Evolutionary conservation across 2,888 invertebrate genomes (phyloP).

Genomic region (Marasmarcha lunaedactyla): DNA sequence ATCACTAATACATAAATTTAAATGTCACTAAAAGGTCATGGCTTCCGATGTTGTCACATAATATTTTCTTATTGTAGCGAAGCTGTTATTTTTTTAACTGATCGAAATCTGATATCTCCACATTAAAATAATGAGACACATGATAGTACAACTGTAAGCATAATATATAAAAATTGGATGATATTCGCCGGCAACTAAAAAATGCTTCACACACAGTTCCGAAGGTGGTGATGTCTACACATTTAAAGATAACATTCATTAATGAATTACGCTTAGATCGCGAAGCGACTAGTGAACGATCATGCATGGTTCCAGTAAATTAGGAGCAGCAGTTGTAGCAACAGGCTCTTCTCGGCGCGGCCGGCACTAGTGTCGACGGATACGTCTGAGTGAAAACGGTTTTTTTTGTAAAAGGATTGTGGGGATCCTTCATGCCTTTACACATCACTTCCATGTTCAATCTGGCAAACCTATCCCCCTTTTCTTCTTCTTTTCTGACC

Average conservation of each 20-base stretch:
- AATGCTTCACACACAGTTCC: neutral
- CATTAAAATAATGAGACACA: neutral
- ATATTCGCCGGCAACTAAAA: neutral
- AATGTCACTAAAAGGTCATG: too few species aligned
- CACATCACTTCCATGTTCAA: slow-evolving; percentile 56
- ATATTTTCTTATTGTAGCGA: too few species aligned
- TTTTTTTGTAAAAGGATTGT: slow-evolving; percentile 45
- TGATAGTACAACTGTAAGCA: neutral
- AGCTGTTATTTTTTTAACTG: too few species aligned
- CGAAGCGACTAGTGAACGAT: neutral
- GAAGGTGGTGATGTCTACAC: neutral
- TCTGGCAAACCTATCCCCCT: slow-evolving; percentile 48
- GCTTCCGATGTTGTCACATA: too few species aligned
- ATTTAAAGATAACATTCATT: too few species aligned
- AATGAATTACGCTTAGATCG: too few species aligned
- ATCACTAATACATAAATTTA: too few species aligned
- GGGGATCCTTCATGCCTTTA: slow-evolving; percentile 23
- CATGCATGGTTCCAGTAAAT: neutral
- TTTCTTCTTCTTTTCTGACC: slow-evolving; percentile 53
- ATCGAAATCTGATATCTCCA: too few species aligned
- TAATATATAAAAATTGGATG: neutral
- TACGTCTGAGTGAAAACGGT: slow-evolving; percentile 48
- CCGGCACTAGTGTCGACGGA: slow-evolving; percentile 43
- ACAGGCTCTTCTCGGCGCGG: slow-evolving; percentile 43
- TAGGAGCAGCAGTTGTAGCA: slow-evolving; percentile 13